A percentile compares a stretch with the other conserved stretches of the same genome.
phyloP scores from a whole-genome alignment of 1,140 invertebrate genomes.

The Listronotus oregonensis region DNA sequence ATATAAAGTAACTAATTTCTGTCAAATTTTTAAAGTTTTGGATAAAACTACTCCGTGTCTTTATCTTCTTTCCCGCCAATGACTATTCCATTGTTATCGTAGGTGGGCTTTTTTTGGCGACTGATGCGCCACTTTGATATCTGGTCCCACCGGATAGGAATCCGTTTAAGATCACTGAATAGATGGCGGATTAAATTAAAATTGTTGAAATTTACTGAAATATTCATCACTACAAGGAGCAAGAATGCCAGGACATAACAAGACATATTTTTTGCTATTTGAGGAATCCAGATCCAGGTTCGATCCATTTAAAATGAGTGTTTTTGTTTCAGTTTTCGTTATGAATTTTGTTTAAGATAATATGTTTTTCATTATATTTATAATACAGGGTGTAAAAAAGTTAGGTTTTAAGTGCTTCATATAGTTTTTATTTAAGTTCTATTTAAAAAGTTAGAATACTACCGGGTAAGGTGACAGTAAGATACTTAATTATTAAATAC shows the following conservation, averaged over 20 bases:
- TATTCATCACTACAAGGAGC: constrained; percentile 47
- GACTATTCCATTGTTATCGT: constrained; percentile 34
- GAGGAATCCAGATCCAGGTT: constrained; percentile 31
- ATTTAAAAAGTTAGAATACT: too few relatives aligned
- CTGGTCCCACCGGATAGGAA: constrained; percentile 39
- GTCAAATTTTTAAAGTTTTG: too few relatives aligned
- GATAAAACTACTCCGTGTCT: too few relatives aligned
- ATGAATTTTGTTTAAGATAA: too few relatives aligned
- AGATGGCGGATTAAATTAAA: constrained; percentile 43
- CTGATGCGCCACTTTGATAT: constrained; percentile 46
- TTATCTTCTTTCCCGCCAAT: constrained; percentile 14
- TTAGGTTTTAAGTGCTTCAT: too few relatives aligned
- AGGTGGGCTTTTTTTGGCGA: constrained; percentile 42
- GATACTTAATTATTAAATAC: too few relatives aligned
- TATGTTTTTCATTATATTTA: too few relatives aligned
- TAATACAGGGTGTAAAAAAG: too few relatives aligned
- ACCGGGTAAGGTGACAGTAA: too few relatives aligned
- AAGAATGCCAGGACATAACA: constrained; percentile 41
- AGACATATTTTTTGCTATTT: constrained; percentile 45
- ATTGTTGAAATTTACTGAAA: constrained; percentile 48
- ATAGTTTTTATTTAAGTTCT: too few relatives aligned
- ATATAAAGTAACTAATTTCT: too few relatives aligned
- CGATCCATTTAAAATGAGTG: too few relatives aligned
- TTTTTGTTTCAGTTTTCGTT: constrained; percentile 1
- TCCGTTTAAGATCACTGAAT: constrained; percentile 39